phyloP scores from a whole-genome alignment of 1,140 invertebrate species.

The Ceratosolen solmsi region DNA sequence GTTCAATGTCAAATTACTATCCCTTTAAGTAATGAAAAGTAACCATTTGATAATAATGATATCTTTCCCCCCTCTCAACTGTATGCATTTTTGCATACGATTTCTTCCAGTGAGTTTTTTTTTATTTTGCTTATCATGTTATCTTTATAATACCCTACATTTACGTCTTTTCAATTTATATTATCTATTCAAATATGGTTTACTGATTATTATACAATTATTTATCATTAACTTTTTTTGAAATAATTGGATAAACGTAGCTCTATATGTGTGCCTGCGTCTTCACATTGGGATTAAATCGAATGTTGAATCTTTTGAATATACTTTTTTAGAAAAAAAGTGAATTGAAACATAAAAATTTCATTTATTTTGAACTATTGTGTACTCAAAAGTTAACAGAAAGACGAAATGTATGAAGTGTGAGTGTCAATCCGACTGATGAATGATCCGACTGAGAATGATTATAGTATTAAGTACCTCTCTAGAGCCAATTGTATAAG shows the following conservation, averaged over 20 bases:
- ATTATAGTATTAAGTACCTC: constrained; percentile 9
- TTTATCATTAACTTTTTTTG: not conserved
- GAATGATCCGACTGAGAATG: not conserved
- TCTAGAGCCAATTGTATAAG: constrained; percentile 10
- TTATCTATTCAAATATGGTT: constrained; percentile 57
- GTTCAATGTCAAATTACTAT: not conserved
- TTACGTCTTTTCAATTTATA: constrained; percentile 18
- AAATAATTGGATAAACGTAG: not conserved
- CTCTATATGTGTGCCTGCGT: not conserved
- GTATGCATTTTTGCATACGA: not conserved
- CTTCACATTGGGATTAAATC: too few species aligned
- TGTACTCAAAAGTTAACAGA: not conserved
- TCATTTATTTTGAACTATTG: not conserved
- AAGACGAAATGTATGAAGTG: not conserved
- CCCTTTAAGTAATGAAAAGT: not conserved
- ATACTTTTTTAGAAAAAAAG: not conserved
- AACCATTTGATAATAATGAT: not conserved
- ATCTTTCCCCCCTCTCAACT: not conserved
- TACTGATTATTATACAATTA: constrained; percentile 1
- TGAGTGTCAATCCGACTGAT: not conserved
- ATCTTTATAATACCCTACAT: not conserved
- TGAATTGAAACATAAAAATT: not conserved
- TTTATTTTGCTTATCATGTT: not conserved
- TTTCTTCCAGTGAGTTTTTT: constrained; percentile 26
- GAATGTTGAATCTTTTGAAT: not conserved